phyloP scores from a whole-genome alignment of 1,140 invertebrate species.

The Caerostris extrusa region DNA sequence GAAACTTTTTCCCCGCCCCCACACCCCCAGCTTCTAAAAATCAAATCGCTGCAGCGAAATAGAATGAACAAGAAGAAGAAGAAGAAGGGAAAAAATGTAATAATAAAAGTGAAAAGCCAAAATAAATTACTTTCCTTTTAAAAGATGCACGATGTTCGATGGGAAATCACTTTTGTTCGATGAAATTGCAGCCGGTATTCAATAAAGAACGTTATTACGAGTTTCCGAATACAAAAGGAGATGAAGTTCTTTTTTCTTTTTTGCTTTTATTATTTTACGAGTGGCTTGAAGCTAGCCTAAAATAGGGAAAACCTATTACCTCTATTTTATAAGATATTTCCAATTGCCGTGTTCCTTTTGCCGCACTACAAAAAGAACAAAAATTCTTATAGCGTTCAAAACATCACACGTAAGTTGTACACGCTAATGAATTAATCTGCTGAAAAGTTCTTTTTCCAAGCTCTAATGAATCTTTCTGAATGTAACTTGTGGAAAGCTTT shows the following conservation, averaged over 20 bases:
- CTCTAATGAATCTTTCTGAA: background rate
- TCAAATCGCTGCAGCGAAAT: conserved; percentile 73
- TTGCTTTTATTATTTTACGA: conserved; percentile 72
- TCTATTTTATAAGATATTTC: conserved; percentile 71
- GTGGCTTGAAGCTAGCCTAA: conserved; percentile 19
- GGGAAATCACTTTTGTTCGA: conserved; percentile 77
- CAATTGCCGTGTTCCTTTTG: conserved; percentile 53
- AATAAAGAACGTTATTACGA: conserved; percentile 77
- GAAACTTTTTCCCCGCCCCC: conserved; percentile 71
- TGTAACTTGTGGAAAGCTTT: background rate
- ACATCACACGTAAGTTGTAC: conserved; percentile 52
- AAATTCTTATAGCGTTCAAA: conserved; percentile 51
- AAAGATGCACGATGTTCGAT: conserved; percentile 77
- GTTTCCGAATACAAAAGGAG: conserved; percentile 75
- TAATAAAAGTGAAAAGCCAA: conserved; percentile 2
- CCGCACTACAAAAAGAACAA: conserved; percentile 51
- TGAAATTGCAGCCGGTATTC: conserved; percentile 76
- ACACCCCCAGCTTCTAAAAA: conserved; percentile 65
- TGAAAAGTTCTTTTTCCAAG: background rate
- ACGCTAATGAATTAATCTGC: conserved; percentile 50
- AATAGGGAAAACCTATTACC: conserved; percentile 71
- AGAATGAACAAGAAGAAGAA: conserved; percentile 44
- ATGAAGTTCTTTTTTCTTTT: conserved; percentile 36
- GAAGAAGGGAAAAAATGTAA: background rate
- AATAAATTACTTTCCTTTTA: conserved; percentile 77